Evolutionary conservation across 2,888 invertebrate species (phyloP).

Genomic region (Lasioglossum malachurum): DNA sequence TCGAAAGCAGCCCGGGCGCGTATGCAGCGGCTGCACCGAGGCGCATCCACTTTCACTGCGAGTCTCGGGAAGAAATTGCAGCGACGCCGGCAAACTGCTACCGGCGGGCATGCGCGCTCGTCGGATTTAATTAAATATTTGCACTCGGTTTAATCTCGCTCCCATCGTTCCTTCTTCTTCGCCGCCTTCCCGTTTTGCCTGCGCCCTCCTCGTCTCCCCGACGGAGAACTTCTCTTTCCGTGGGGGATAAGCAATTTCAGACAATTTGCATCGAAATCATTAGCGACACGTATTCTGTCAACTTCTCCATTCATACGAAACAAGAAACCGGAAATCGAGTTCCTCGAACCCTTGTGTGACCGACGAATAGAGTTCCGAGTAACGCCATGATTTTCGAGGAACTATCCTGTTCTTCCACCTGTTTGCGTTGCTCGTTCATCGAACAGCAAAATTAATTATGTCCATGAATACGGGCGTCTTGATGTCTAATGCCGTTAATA

Average conservation of each 20-base stretch:
- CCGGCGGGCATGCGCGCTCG: slow-evolving; percentile 55
- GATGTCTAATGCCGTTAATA: not conserved
- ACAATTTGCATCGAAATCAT: slow-evolving; percentile 68
- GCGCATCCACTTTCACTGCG: slow-evolving; percentile 66
- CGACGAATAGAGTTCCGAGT: not conserved
- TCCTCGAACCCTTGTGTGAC: not conserved
- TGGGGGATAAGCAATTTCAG: slow-evolving; percentile 60
- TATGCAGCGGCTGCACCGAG: slow-evolving; percentile 36
- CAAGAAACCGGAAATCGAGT: not conserved
- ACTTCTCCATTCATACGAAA: not conserved
- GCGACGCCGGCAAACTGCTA: slow-evolving; percentile 46
- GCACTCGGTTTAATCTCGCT: slow-evolving; percentile 72
- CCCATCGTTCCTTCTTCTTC: slow-evolving; percentile 29
- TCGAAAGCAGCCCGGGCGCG: slow-evolving; percentile 41
- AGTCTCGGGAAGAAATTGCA: slow-evolving; percentile 65
- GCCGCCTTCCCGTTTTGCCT: slow-evolving; percentile 18
- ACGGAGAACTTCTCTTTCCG: slow-evolving; percentile 26
- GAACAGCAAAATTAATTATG: not conserved
- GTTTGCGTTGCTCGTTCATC: not conserved
- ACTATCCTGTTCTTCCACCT: not conserved
- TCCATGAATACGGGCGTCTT: not conserved
- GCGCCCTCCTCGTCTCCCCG: not conserved
- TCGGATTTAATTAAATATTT: slow-evolving; percentile 77
- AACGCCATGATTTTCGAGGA: not conserved
- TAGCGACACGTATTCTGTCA: slow-evolving; percentile 54